Percentiles rank a stretch among this genome's conserved stretches.
Conservation (phyloP, 2,797 vertebrate genomes). For the Onychomys torridus region DNA sequence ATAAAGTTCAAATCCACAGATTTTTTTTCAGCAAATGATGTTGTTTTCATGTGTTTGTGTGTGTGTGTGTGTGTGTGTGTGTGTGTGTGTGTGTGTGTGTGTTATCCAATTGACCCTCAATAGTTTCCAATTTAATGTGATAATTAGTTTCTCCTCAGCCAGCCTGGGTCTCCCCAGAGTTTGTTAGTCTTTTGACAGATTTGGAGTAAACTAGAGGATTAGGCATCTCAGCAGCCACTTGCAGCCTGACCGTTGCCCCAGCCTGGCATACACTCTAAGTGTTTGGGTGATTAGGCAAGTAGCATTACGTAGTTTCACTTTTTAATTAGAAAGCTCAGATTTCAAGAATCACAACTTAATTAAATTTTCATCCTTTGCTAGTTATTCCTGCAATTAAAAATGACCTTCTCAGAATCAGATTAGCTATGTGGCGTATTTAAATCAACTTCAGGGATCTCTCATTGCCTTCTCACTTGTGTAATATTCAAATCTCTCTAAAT, state of each 20-base stretch:
- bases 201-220: background rate
- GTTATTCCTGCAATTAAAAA: constrained; percentile 66
- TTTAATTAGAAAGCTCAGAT: constrained; percentile 69
- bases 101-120: background rate
- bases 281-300: background rate
- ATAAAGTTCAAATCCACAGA: background rate
- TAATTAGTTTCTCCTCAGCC: background rate
- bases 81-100: background rate
- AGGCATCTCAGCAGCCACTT: background rate
- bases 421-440: constrained; percentile 23
- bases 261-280: background rate
- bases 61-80: background rate
- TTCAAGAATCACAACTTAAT: constrained; percentile 53
- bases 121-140: background rate
- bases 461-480: constrained; percentile 28
- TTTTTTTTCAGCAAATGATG: constrained; percentile 27
- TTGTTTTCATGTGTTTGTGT: background rate
- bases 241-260: background rate
- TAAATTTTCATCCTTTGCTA: constrained; percentile 63
- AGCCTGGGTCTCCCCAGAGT: background rate
- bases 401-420: background rate
- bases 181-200: constrained; percentile 18
- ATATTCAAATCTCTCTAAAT: background rate
- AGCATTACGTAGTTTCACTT: constrained; percentile 11
- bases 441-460: constrained; percentile 28